A percentile compares a stretch with the other conserved stretches of the same genome.
These are phyloP conservation scores for Pogonognathellus flavescens DNA, from an alignment of 1,140 invertebrate species.

Conservation along the genomic window DNA sequence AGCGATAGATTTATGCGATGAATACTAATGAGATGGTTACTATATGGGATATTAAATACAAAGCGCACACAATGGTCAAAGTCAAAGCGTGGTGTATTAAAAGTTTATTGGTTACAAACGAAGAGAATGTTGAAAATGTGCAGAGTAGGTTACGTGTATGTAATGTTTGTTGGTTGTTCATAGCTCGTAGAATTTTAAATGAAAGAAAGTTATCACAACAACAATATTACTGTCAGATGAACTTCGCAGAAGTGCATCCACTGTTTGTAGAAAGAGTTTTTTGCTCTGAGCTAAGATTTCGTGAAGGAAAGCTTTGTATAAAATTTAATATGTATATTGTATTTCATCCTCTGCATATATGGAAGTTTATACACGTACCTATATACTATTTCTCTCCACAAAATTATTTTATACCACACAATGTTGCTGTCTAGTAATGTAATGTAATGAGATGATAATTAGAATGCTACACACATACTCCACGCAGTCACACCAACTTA, in stretches of 20 bases:
- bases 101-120: background rate
- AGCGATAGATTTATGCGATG: too few relatives aligned
- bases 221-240: slow-evolving; percentile 39
- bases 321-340: background rate
- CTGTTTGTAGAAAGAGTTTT: slow-evolving; percentile 1
- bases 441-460: slow-evolving; percentile 30
- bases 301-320: background rate
- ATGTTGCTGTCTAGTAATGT: background rate
- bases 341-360: background rate
- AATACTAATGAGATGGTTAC: too few relatives aligned
- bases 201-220: slow-evolving; percentile 47
- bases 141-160: background rate
- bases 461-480: background rate
- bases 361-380: background rate
- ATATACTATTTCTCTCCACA: background rate
- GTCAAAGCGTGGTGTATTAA: too few relatives aligned
- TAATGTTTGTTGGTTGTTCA: background rate
- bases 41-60: too few relatives aligned
- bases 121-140: background rate
- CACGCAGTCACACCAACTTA: too few relatives aligned
- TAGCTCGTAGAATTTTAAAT: slow-evolving; percentile 21
- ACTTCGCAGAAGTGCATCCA: background rate
- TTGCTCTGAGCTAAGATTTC: background rate
- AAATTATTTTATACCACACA: background rate
- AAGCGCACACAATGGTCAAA: too few relatives aligned